These are phyloP conservation scores for Trichoplusia ni DNA, from an alignment of 1,140 invertebrate species.

Conservation along the genomic window DNA sequence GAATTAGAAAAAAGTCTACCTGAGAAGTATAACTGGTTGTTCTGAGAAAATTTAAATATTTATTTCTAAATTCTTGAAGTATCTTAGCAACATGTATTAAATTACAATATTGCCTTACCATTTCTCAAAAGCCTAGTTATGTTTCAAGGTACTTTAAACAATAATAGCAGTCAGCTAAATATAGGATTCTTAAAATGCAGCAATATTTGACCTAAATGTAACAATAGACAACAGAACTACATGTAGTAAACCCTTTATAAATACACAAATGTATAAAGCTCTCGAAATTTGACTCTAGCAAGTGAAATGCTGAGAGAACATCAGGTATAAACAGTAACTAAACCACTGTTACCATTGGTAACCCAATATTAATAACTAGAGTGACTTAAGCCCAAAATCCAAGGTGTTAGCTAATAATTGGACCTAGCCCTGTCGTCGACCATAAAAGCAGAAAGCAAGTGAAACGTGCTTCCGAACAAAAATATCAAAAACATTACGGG, in stretches of 20 bases:
- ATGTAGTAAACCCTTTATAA: slow-evolving; percentile 3
- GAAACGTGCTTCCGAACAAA: slow-evolving; percentile 67
- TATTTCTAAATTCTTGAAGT: no score
- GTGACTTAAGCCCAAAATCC: background rate
- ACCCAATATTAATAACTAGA: background rate
- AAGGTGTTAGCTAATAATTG: slow-evolving; percentile 24
- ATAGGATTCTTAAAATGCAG: background rate
- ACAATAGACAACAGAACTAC: background rate
- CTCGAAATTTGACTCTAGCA: slow-evolving; percentile 18
- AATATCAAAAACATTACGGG: slow-evolving; percentile 74
- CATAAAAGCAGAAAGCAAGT: slow-evolving; percentile 68
- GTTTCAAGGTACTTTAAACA: background rate
- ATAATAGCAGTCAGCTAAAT: slow-evolving; percentile 4
- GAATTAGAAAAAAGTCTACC: no score
- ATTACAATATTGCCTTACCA: no score
- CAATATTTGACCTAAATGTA: slow-evolving; percentile 9
- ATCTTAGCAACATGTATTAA: no score
- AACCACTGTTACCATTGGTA: background rate
- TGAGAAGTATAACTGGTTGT: no score
- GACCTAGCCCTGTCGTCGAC: slow-evolving; percentile 44
- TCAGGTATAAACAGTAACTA: no score
- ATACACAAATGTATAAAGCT: background rate
- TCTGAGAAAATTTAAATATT: no score
- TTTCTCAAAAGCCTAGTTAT: no score
- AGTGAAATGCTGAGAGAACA: background rate